A percentile compares a stretch with the other conserved stretches of the same genome.
Conservation (phyloP, 2,797 vertebrate species). For the Caiman crocodilus region DNA sequence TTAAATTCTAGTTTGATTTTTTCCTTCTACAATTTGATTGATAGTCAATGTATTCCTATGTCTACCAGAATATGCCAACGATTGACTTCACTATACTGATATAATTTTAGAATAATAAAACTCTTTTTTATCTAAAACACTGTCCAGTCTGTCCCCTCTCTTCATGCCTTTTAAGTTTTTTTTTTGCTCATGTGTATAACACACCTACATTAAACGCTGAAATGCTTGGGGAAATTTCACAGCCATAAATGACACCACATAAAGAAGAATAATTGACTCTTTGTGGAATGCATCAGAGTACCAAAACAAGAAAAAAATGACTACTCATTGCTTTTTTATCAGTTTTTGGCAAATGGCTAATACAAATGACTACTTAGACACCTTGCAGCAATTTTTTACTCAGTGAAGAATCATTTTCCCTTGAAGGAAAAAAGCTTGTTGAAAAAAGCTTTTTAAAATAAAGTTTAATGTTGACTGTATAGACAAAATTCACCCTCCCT, state of each 20-base stretch:
- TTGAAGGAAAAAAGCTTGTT: neutral
- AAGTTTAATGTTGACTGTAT: neutral
- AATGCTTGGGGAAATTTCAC: neutral
- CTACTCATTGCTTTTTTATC: neutral
- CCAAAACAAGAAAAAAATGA: neutral
- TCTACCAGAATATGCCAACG: neutral
- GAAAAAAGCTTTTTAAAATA: neutral
- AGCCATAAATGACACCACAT: neutral
- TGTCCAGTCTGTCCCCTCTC: too few relatives aligned
- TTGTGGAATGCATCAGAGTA: neutral
- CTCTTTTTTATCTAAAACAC: too few relatives aligned
- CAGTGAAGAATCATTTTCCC: neutral
- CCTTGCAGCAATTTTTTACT: too few relatives aligned
- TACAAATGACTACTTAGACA: neutral
- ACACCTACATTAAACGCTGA: neutral
- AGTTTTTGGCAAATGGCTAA: neutral
- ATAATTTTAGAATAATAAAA: too few relatives aligned
- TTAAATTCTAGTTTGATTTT: too few relatives aligned
- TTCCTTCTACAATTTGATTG: too few relatives aligned
- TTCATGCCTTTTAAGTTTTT: too few relatives aligned
- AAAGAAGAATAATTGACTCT: neutral
- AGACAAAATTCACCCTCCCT: neutral
- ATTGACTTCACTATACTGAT: too few relatives aligned
- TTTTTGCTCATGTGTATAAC: too few relatives aligned
- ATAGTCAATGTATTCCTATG: neutral